Evolutionary conservation across 2,888 invertebrate species (phyloP).

Genomic region (Conops quadrifasciatus): DNA sequence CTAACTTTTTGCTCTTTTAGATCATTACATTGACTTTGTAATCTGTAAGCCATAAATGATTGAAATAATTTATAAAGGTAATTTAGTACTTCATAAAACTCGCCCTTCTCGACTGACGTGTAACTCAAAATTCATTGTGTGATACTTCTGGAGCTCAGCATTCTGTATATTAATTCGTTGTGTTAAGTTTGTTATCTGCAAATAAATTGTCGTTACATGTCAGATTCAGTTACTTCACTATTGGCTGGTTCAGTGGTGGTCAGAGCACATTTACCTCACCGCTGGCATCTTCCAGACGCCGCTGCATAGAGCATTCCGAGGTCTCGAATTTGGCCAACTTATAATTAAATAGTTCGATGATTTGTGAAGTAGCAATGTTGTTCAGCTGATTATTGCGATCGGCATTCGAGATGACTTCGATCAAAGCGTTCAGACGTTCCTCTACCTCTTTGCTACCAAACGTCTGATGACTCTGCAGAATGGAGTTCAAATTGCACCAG

Average conservation of each 20-base stretch:
- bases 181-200: conserved; percentile 54
- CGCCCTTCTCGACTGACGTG: conserved; percentile 61
- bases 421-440: conserved; percentile 57
- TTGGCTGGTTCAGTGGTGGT: neutral
- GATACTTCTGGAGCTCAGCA: conserved; percentile 58
- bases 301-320: conserved; percentile 52
- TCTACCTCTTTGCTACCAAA: conserved; percentile 58
- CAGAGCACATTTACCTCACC: conserved; percentile 45
- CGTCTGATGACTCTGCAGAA: conserved; percentile 57
- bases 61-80: too few relatives aligned
- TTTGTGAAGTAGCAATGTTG: conserved; percentile 60
- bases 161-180: conserved; percentile 59
- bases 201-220: neutral
- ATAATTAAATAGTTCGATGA: conserved; percentile 62
- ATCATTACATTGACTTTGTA: conserved; percentile 60
- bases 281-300: conserved; percentile 58
- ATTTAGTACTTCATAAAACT: conserved; percentile 20
- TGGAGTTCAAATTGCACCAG: conserved; percentile 60
- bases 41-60: conserved; percentile 43
- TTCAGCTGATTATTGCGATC: conserved; percentile 56
- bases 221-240: too few relatives aligned
- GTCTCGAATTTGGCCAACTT: conserved; percentile 59
- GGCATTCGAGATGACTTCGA: conserved; percentile 54
- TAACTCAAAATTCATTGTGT: conserved; percentile 61
- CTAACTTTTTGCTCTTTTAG: conserved; percentile 57